Evolutionary conservation across 2,797 vertebrate species (phyloP).

Genomic region (Acanthopagrus latus): DNA sequence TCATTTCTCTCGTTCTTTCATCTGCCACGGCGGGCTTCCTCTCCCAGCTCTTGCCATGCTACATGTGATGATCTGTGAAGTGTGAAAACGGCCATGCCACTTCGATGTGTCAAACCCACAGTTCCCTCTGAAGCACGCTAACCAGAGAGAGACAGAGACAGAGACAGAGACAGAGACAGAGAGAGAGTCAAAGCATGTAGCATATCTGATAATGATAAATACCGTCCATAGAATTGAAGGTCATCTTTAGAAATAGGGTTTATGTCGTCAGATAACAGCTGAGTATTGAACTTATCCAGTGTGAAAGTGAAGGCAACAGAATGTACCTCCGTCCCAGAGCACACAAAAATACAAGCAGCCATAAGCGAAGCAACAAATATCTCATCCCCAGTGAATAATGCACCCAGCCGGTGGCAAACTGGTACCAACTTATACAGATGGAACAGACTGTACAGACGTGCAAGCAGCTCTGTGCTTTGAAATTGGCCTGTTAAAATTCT

Average conservation of each 20-base stretch:
- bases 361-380: neutral
- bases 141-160: conserved; percentile 19
- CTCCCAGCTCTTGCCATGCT: conserved; percentile 14
- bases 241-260: conserved; percentile 13
- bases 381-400: neutral
- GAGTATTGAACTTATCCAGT: neutral
- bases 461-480: neutral
- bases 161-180: neutral
- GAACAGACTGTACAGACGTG: neutral
- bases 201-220: conserved; percentile 19
- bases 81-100: conserved; percentile 57
- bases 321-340: neutral
- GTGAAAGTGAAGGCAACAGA: neutral
- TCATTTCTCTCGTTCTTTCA: neutral
- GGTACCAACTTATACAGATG: neutral
- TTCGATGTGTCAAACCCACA: conserved; percentile 56
- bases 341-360: conserved; percentile 2
- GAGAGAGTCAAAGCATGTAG: conserved; percentile 1
- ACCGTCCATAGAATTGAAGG: neutral
- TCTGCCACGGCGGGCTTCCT: neutral
- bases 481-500: neutral
- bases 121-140: conserved; percentile 19
- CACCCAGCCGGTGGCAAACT: neutral
- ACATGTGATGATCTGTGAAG: conserved; percentile 54
- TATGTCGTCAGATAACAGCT: neutral